Conservation (phyloP, 2,797 vertebrate species). For the Parotocinclus haroldoi region DNA sequence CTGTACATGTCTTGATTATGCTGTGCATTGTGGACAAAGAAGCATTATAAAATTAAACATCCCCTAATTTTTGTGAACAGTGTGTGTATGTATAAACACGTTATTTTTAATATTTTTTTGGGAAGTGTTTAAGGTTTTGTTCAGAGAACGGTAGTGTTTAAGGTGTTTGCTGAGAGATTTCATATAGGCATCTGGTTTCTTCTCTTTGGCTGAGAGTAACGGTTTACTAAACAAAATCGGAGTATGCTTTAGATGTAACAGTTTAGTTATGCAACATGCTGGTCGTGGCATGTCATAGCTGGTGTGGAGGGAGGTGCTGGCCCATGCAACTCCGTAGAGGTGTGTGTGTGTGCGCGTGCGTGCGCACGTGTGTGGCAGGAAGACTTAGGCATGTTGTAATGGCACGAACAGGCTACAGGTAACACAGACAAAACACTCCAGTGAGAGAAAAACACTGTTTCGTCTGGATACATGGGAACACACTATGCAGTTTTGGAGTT, state of each 20-base stretch:
- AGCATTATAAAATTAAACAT: no score
- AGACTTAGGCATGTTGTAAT: conserved; percentile 31
- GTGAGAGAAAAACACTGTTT: conserved; percentile 6
- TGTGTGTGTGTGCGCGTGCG: conserved; percentile 24
- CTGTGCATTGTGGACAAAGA: no score
- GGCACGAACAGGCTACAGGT: conserved; percentile 32
- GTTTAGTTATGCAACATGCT: conserved; percentile 16
- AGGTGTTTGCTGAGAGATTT: not conserved
- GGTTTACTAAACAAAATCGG: conserved; percentile 5
- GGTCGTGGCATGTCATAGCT: conserved; percentile 41
- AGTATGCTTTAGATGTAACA: not conserved
- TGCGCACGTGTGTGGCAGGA: conserved; percentile 21
- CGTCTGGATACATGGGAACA: conserved; percentile 30
- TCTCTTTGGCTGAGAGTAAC: not conserved
- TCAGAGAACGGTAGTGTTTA: not conserved
- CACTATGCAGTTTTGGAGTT: conserved; percentile 78
- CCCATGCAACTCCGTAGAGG: conserved; percentile 4
- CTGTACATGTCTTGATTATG: no score
- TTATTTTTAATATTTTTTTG: no score
- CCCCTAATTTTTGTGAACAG: no score
- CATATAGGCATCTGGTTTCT: not conserved
- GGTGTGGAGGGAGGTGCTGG: conserved; percentile 20
- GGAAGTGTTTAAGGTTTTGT: no score
- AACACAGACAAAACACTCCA: conserved; percentile 10
- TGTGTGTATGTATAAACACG: no score